phyloP scores from a whole-genome alignment of 1,140 invertebrate genomes.

The Hyles vespertilio region DNA sequence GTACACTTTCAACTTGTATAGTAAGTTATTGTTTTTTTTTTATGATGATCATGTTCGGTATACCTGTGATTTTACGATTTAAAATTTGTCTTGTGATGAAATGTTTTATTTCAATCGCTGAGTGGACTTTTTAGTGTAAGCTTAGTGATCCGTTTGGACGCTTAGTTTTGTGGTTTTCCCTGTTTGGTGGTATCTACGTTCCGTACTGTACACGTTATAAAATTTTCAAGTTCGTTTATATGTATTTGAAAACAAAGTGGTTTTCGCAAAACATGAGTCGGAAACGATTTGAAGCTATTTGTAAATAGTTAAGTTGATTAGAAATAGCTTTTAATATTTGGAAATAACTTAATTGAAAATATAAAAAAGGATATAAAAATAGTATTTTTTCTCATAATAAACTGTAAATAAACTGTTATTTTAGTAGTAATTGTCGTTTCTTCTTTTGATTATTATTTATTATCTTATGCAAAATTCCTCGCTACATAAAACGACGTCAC shows the following conservation, averaged over 20 bases:
- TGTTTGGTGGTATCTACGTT: neutral
- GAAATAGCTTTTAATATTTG: slow-evolving; percentile 65
- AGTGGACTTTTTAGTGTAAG: slow-evolving; percentile 42
- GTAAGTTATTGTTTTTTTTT: slow-evolving; percentile 67
- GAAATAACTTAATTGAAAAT: slow-evolving; percentile 45
- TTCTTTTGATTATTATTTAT: slow-evolving; percentile 8
- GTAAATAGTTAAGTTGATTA: slow-evolving; percentile 62
- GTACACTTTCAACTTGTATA: slow-evolving; percentile 62
- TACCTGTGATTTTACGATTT: slow-evolving; percentile 59
- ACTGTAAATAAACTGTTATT: slow-evolving; percentile 72
- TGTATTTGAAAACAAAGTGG: neutral
- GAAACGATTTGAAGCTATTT: slow-evolving; percentile 53
- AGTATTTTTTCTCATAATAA: slow-evolving; percentile 60
- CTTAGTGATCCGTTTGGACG: slow-evolving; percentile 30
- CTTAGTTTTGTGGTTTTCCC: slow-evolving; percentile 10
- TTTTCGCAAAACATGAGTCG: slow-evolving; percentile 2
- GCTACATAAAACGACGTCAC: no score
- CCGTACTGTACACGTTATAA: slow-evolving; percentile 3
- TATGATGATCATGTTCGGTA: slow-evolving; percentile 44
- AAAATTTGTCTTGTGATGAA: slow-evolving; percentile 58
- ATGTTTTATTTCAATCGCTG: slow-evolving; percentile 32
- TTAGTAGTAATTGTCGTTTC: slow-evolving; percentile 48
- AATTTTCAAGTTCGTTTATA: neutral
- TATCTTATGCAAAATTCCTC: neutral
- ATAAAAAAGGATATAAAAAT: slow-evolving; percentile 67